Base-by-base conservation (phyloP, 2,113 vertebrate species). In the Elephantulus edwardii region DNA sequence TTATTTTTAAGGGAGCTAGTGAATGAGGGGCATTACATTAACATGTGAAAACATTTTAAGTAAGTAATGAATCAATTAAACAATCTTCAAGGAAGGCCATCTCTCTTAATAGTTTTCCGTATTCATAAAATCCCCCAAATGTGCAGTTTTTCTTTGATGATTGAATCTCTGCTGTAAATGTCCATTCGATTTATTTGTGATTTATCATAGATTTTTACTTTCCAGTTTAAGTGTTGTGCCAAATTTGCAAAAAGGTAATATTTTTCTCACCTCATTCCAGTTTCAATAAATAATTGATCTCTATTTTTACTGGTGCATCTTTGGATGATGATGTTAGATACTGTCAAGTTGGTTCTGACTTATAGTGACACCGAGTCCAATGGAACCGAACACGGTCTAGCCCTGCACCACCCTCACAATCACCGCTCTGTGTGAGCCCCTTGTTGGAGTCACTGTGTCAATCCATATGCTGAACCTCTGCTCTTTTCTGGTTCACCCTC, bases 191-290 rank as follows among this genome's bases (percentile, higher is more conserved):
- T 77, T 88, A 68, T 86, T 90, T 93, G 76, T 74, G 87, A 92
- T 90, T 91, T 90, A 94, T 90, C 54, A 89, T 78, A 56, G 46
- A 68, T 86, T 93, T n/a, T 93, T 93, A 96, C 86, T 93, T 94
- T 93, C 87, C 71, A 90, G 40, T 90, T 44, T 85, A 78, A 83
- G 26, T 92, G 35, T 35, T 89, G 60, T 48, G 44, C 52, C 52
- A 82, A 42, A 82, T 92, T 92, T 88, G 28, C 30, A 81, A 83
- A 92, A 52, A 89, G 86, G 70, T 86, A 90, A 86, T 83, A 48
- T 75, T 90, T 87, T 54, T 12, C 5, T 20, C 24, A 48, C 4
- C 30, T 90, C 50, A 40, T 95, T 91, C 62, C 64, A 66, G 8
- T 86, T 94, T 77, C 52, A 89, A 19, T 79, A 62, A 94, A 54